These are phyloP conservation scores for Yponomeuta plumbellus DNA, from an alignment of 2,888 invertebrate species.

Conservation along the genomic window DNA sequence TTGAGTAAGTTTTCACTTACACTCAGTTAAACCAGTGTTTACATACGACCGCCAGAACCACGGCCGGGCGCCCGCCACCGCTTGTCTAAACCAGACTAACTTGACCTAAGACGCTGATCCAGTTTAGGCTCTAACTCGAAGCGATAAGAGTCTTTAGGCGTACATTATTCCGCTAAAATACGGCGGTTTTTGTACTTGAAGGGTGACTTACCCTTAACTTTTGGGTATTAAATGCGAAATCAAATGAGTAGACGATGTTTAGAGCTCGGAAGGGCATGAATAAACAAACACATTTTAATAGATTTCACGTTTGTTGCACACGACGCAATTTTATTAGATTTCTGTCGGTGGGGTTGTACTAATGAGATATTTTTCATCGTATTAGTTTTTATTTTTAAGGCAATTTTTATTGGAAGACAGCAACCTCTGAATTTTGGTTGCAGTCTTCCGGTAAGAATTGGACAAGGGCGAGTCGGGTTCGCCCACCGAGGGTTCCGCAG, in stretches of 20 bases:
- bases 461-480: too few relatives aligned
- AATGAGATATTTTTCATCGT: neutral
- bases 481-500: too few relatives aligned
- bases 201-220: slow-evolving; percentile 15
- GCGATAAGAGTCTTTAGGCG: neutral
- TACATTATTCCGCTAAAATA: neutral
- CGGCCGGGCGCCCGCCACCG: neutral
- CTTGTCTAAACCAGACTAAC: neutral
- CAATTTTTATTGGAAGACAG: too few relatives aligned
- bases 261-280: slow-evolving; percentile 24
- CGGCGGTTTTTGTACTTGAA: neutral
- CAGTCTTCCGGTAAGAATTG: too few relatives aligned
- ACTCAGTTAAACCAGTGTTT: slow-evolving; percentile 31
- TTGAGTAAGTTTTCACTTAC: slow-evolving; percentile 36
- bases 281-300: slow-evolving; percentile 23
- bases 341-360: neutral
- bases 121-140: neutral
- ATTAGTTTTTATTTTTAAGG: neutral
- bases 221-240: slow-evolving; percentile 20
- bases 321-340: neutral
- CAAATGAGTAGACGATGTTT: slow-evolving; percentile 20
- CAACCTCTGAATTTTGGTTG: too few relatives aligned
- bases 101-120: neutral
- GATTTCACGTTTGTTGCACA: neutral
- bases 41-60: slow-evolving; percentile 23